Evolutionary conservation across 2,888 invertebrate species (phyloP), one percentile per base, ranked within the genome.

Genomic region (Digitonthophagus gazella): DNA sequence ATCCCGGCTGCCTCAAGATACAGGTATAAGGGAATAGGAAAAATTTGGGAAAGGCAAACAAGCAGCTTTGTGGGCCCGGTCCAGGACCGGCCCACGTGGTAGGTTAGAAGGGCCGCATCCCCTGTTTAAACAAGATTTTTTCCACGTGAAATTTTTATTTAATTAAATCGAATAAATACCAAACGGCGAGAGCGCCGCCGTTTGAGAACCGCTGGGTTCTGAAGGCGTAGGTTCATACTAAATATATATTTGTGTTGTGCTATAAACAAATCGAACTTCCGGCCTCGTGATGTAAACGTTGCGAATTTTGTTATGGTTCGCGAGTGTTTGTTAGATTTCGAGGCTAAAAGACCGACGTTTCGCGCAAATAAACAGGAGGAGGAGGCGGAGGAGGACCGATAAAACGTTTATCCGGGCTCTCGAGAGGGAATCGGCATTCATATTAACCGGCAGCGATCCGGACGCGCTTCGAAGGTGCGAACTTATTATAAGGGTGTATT

Each of bases 401-500:
- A 77, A 78, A 78, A 77, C 75, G 75, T 75, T 75, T 75, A 78
- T 79, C 77, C 78, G 73, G 71, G 72, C 68, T 71, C 73, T 66
- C 71, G 69, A 75, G 77, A 76, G 74, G 67, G 72, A 76, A 79
- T 79, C 79, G 78, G 80, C 80, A 80, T 80, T 80, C 80, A 81
- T 80, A 81, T 80, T 81, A 81, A 81, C 80, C 78, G 78, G 75
- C 79, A 77, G 76, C 78, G 78, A 79, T 80, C 76, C 77, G 79
- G 77, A 78, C 79, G 78, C 70, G 67, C 73, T 67, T 18, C 67
- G 68, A 70, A 71, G 79, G 80, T 80, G 80, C 80, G 79, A 80
- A 80, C 80, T 80, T 79, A 79, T 81, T 81, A 81, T 82, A 81
- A 82, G 80, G 81, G 81, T 80, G 80, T 81, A 81, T 80, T 80